A percentile compares a stretch with the other conserved stretches of the same genome.
These are phyloP conservation scores for Clepsis dumicolana DNA, from an alignment of 2,888 invertebrate species.

Conservation along the genomic window DNA sequence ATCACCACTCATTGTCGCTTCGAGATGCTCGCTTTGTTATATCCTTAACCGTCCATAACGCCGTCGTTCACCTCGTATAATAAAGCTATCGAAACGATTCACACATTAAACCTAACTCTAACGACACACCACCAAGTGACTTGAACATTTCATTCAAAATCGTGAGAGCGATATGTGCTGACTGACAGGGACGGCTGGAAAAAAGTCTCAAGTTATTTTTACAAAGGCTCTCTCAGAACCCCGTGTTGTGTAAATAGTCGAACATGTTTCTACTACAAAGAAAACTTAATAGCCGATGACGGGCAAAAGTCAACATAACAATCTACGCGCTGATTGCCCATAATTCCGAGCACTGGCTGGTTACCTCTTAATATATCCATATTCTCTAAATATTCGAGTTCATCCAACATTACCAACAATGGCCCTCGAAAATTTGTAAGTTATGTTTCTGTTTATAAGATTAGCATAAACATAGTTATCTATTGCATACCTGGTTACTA, in stretches of 20 bases:
- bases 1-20: slow-evolving; percentile 83
- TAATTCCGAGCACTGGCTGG: slow-evolving; percentile 60
- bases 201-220: slow-evolving; percentile 76
- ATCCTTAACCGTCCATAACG: slow-evolving; percentile 71
- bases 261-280: slow-evolving; percentile 85
- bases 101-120: slow-evolving; percentile 81
- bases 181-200: slow-evolving; percentile 68
- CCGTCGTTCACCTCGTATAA: slow-evolving; percentile 74
- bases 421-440: slow-evolving; percentile 79
- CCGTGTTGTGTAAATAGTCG: slow-evolving; percentile 86
- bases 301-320: slow-evolving; percentile 83
- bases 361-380: slow-evolving; percentile 61
- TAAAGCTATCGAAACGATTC: slow-evolving; percentile 80
- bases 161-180: slow-evolving; percentile 79
- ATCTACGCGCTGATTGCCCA: slow-evolving; percentile 82
- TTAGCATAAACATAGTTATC: slow-evolving; percentile 83
- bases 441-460: slow-evolving; percentile 77
- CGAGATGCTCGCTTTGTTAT: slow-evolving; percentile 70
- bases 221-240: slow-evolving; percentile 76
- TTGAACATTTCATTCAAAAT: slow-evolving; percentile 80
- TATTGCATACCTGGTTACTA: slow-evolving; percentile 82
- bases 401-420: slow-evolving; percentile 48
- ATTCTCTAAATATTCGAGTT: slow-evolving; percentile 52
- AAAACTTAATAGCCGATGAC: slow-evolving; percentile 86
- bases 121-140: slow-evolving; percentile 80